These are phyloP conservation scores for Chrysaora quinquecirrha DNA, from an alignment of 30 jellyfish, hydroid and myxozoan species.

Conservation along the genomic window DNA sequence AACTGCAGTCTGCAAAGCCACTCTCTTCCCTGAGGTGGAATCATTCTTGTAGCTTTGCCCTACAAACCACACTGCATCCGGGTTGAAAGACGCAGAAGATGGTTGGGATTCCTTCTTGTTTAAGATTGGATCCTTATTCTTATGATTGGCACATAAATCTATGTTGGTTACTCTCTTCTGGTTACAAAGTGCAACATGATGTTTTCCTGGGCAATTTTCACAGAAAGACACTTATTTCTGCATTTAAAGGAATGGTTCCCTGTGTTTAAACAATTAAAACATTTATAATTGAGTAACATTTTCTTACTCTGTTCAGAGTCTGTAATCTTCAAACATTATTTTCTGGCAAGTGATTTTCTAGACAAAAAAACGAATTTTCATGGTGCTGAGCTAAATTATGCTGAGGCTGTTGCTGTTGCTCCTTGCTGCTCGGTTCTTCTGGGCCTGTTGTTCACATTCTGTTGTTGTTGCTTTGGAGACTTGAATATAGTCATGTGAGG, in stretches of 20 bases:
- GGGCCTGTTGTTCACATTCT: not conserved
- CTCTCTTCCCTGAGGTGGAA: not conserved
- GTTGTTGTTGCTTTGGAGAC: not conserved
- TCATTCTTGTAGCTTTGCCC: not conserved
- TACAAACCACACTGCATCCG: not conserved
- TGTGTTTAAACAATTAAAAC: constrained; percentile 3
- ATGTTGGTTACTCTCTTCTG: too few species aligned
- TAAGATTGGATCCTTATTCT: not conserved
- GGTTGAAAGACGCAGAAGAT: not conserved
- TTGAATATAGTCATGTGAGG: not conserved
- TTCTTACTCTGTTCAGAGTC: constrained; percentile 1
- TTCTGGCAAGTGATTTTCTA: too few species aligned
- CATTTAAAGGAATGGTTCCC: constrained; percentile 35
- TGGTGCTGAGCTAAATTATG: not conserved
- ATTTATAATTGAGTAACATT: not conserved
- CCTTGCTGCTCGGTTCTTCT: too few species aligned
- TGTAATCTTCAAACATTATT: not conserved
- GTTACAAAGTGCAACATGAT: constrained; percentile 11
- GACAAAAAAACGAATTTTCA: not conserved
- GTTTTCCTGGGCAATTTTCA: constrained; percentile 24
- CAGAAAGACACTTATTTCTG: not conserved
- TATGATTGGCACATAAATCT: not conserved
- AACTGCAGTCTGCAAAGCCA: not conserved
- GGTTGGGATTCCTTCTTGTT: not conserved
- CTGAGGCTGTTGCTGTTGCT: too few species aligned